These are phyloP conservation scores for Ochotona curzoniae DNA, from an alignment of 2,113 vertebrate species.

Conservation along the genomic window DNA sequence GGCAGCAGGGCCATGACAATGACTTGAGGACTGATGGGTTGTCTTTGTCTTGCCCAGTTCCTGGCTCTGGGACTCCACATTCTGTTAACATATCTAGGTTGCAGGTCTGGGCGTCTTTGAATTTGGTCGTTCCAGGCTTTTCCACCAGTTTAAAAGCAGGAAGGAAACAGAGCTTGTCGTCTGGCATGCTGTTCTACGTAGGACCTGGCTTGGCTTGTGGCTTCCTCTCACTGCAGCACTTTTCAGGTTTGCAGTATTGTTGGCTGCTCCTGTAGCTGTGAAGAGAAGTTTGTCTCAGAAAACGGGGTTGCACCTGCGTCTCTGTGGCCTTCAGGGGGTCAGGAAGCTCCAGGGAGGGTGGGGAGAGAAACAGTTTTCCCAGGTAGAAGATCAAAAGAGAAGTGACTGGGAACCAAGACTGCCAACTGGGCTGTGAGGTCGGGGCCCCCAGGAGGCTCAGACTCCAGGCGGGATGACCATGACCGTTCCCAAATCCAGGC, in stretches of 20 bases:
- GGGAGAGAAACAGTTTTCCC: background rate
- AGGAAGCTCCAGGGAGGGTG: background rate
- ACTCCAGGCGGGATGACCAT: background rate
- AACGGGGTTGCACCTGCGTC: background rate
- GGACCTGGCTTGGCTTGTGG: background rate
- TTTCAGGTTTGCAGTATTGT: background rate
- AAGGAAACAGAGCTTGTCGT: background rate
- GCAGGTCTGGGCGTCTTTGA: slow-evolving; percentile 4
- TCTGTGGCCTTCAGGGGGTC: background rate
- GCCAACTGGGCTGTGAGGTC: background rate
- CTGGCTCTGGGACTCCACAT: background rate
- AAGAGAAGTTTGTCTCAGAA: background rate
- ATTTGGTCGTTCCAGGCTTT: background rate
- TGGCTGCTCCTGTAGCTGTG: background rate
- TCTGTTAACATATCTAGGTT: background rate
- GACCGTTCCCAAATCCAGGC: background rate
- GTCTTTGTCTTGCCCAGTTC: background rate
- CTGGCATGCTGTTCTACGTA: background rate
- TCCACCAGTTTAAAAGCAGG: background rate
- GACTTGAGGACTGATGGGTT: background rate
- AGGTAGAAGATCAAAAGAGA: background rate
- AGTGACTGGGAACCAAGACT: background rate
- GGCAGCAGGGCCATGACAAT: slow-evolving; percentile 29
- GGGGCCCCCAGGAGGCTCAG: background rate
- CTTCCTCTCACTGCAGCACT: background rate